These are phyloP conservation scores for Pardalotus punctatus DNA, from an alignment of 2,113 vertebrate genomes.

Conservation along the genomic window DNA sequence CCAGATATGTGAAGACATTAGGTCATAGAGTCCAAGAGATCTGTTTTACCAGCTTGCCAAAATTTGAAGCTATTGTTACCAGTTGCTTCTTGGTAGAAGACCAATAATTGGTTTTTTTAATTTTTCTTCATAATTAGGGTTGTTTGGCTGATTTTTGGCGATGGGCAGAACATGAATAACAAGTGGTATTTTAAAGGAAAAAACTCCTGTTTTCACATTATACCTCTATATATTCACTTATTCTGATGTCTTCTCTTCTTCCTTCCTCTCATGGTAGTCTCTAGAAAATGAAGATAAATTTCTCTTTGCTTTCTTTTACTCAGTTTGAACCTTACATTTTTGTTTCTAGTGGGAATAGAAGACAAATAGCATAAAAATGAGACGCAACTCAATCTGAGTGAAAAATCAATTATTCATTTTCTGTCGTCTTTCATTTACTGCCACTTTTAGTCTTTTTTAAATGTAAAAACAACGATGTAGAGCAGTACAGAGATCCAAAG, in stretches of 20 bases:
- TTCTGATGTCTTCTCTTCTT: background rate
- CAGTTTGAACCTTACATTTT: background rate
- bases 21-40: background rate
- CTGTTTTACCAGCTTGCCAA: background rate
- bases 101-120: background rate
- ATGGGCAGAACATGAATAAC: background rate
- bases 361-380: background rate
- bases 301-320: background rate
- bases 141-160: background rate
- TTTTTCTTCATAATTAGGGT: background rate
- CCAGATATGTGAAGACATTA: background rate
- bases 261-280: background rate
- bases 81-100: background rate
- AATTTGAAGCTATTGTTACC: background rate
- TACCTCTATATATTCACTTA: background rate
- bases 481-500: background rate
- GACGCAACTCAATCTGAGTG: background rate
- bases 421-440: background rate
- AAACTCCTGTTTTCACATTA: background rate
- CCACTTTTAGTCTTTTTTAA: background rate
- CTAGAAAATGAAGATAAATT: background rate
- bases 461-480: fast-evolving
- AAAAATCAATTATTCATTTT: background rate
- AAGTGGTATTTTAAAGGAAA: background rate
- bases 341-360: background rate